Evolutionary conservation across 2,888 invertebrate genomes (phyloP).

Genomic region (Cryptocephalus moraei): DNA sequence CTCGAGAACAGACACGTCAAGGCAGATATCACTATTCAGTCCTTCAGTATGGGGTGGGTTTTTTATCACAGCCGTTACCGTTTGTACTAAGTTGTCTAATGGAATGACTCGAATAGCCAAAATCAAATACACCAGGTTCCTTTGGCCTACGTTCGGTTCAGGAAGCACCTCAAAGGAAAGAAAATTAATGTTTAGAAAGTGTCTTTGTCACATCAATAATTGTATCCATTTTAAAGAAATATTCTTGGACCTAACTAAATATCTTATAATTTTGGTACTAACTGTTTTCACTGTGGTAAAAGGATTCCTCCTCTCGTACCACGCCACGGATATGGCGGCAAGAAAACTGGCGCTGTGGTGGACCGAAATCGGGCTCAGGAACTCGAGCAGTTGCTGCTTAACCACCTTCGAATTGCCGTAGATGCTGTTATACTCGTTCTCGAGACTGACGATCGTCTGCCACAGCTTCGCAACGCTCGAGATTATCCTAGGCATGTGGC

Average conservation of each 20-base stretch:
- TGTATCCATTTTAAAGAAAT: neutral
- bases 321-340: constrained; percentile 74
- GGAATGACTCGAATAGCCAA: constrained; percentile 75
- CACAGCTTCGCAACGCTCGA: constrained; percentile 70
- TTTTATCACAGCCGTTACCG: constrained; percentile 71
- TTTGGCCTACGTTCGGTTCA: constrained; percentile 58
- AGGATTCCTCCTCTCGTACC: constrained; percentile 61
- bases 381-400: constrained; percentile 68
- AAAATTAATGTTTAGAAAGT: too few relatives aligned
- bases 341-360: constrained; percentile 74
- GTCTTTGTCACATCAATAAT: too few relatives aligned
- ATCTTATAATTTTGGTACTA: constrained; percentile 10
- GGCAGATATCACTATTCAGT: constrained; percentile 46
- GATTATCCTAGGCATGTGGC: constrained; percentile 71
- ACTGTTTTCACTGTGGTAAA: constrained; percentile 40
- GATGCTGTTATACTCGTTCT: constrained; percentile 42
- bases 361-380: constrained; percentile 73
- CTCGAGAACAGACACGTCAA: constrained; percentile 76
- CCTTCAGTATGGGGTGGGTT: constrained; percentile 57
- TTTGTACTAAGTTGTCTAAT: constrained; percentile 72
- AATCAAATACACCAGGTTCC: constrained; percentile 67
- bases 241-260: too few relatives aligned
- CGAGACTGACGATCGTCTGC: constrained; percentile 50
- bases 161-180: constrained; percentile 41
- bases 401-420: constrained; percentile 57